Percentiles rank a stretch among this genome's conserved stretches.
Evolutionary conservation across 1,140 invertebrate species (phyloP).

Genomic region (Centruroides vittatus): DNA sequence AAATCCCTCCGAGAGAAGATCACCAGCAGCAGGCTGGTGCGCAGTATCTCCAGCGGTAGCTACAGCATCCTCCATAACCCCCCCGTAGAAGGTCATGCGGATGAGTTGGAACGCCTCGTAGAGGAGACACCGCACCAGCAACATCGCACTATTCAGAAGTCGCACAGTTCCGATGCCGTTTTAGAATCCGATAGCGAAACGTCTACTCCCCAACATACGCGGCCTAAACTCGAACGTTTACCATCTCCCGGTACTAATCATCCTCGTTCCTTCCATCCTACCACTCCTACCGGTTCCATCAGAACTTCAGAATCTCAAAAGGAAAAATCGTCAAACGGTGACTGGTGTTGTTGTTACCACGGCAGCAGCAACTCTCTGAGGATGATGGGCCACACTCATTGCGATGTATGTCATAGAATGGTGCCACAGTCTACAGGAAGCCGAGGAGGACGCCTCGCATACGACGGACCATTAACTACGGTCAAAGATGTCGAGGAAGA

Average conservation of each 20-base stretch:
- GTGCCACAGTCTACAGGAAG: neutral
- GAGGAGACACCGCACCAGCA: constrained; percentile 12
- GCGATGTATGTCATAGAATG: neutral
- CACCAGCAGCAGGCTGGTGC: constrained; percentile 15
- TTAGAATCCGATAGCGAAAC: constrained; percentile 18
- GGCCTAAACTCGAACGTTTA: neutral
- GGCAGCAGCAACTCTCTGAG: neutral
- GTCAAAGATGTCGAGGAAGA: constrained; percentile 14
- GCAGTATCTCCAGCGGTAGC: constrained; percentile 20
- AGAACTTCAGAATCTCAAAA: constrained; percentile 7
- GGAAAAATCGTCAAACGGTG: constrained; percentile 3
- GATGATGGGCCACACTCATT: neutral
- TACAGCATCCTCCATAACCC: constrained; percentile 18
- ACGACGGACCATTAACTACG: constrained; percentile 9
- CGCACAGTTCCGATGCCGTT: constrained; percentile 21
- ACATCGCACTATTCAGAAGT: constrained; percentile 17
- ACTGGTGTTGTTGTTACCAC: neutral
- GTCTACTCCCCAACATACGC: constrained; percentile 13
- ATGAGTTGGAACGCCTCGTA: constrained; percentile 17
- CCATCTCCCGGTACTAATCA: neutral
- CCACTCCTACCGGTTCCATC: constrained; percentile 5
- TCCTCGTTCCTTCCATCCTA: neutral
- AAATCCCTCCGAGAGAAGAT: constrained; percentile 15
- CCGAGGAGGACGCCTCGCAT: constrained; percentile 2
- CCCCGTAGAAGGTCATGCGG: constrained; percentile 5